These are phyloP conservation scores for Pollenia labialis DNA, from an alignment of 2,888 invertebrate species.

Conservation along the genomic window DNA sequence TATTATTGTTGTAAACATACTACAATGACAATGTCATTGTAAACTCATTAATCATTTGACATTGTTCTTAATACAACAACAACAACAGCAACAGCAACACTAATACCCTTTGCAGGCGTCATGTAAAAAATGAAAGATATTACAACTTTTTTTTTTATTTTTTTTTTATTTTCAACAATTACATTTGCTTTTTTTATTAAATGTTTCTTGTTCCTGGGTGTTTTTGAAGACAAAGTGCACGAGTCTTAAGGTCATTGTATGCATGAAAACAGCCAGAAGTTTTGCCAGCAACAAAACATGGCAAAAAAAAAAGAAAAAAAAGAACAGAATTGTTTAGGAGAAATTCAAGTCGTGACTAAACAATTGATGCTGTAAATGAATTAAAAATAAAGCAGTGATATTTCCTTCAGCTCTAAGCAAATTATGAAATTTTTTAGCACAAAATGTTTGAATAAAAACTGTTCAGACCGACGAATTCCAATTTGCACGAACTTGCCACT, in stretches of 20 bases:
- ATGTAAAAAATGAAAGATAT: slow-evolving; percentile 8
- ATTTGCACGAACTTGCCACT: no score
- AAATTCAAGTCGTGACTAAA: slow-evolving; percentile 53
- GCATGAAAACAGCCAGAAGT: slow-evolving; percentile 52
- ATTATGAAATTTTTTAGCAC: no score
- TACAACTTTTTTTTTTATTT: slow-evolving; percentile 13
- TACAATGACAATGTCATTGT: slow-evolving; percentile 75
- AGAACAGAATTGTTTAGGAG: not conserved
- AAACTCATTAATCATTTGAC: slow-evolving; percentile 75
- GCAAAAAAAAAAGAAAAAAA: not conserved
- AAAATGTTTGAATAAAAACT: no score
- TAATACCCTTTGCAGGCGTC: slow-evolving; percentile 13
- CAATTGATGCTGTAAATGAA: slow-evolving; percentile 54
- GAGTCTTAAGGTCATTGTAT: slow-evolving; percentile 68
- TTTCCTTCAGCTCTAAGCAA: not conserved
- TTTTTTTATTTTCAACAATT: slow-evolving; percentile 49
- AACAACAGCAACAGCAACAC: slow-evolving; percentile 50
- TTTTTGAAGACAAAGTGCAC: slow-evolving; percentile 43
- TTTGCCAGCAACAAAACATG: slow-evolving; percentile 28
- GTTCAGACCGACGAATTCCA: no score
- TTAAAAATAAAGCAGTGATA: not conserved
- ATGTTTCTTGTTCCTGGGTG: not conserved
- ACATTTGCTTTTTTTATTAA: slow-evolving; percentile 29
- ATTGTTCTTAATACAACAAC: slow-evolving; percentile 59
- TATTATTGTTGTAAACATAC: slow-evolving; percentile 71